phyloP scores from a whole-genome alignment of 1,140 invertebrate species.

The Mactra quadrangularis region DNA sequence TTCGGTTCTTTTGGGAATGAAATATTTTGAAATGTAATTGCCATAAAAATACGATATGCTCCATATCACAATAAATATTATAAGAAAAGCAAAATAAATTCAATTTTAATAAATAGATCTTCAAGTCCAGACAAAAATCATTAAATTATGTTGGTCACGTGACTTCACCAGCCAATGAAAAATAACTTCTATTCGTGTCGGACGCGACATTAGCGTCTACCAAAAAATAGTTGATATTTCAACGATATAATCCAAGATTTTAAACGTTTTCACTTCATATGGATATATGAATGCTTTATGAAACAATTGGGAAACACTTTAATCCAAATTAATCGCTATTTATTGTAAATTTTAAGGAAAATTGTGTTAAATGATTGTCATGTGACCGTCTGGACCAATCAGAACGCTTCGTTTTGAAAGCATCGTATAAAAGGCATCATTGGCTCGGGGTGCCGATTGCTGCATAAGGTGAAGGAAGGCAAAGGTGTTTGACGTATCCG shows the following conservation, averaged over 20 bases:
- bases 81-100: too few species aligned
- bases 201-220: conserved; percentile 58
- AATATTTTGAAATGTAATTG: too few species aligned
- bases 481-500: conserved; percentile 79
- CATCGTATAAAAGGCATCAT: conserved; percentile 72
- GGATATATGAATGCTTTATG: conserved; percentile 46
- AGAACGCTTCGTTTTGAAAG: conserved; percentile 77
- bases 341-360: neutral
- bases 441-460: conserved; percentile 60
- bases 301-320: conserved; percentile 36
- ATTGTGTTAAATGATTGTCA: conserved; percentile 65
- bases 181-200: conserved; percentile 5
- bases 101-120: too few species aligned
- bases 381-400: conserved; percentile 82
- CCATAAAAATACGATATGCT: too few species aligned
- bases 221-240: neutral
- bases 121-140: too few species aligned
- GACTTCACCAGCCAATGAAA: conserved; percentile 62
- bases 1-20: too few species aligned
- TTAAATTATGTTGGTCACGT: conserved; percentile 57
- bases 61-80: too few species aligned
- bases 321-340: neutral
- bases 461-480: conserved; percentile 71
- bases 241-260: neutral
- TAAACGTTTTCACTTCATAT: conserved; percentile 13